Percentiles rank a stretch among this genome's conserved stretches.
These are phyloP conservation scores for Rotaria sp. DNA, from an alignment of 2,888 invertebrate genomes.

Conservation along the genomic window DNA sequence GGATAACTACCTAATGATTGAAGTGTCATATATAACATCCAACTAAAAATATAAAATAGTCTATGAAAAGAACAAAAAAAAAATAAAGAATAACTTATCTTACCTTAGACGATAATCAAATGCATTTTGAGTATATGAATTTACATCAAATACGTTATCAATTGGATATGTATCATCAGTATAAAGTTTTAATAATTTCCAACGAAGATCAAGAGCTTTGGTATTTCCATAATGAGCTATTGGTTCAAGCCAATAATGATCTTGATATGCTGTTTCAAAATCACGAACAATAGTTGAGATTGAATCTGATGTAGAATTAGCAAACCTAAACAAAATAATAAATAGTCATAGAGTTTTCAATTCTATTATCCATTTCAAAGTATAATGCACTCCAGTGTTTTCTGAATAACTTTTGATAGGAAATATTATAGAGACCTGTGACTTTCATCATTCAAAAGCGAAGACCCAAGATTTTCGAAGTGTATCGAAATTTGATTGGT, in stretches of 20 bases:
- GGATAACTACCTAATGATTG: conserved; percentile 7
- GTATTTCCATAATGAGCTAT: neutral
- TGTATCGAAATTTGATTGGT: too few relatives aligned
- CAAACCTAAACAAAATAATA: neutral
- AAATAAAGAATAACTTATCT: neutral
- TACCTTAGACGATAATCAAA: conserved; percentile 22
- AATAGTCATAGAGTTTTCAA: too few relatives aligned
- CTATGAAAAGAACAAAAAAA: neutral
- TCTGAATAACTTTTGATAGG: too few relatives aligned
- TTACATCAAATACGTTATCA: neutral
- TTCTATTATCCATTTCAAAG: too few relatives aligned
- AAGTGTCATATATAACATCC: neutral
- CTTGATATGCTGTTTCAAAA: conserved; percentile 6
- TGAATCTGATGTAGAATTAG: conserved; percentile 16
- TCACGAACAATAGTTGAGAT: conserved; percentile 7
- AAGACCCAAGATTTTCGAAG: too few relatives aligned
- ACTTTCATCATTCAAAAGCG: too few relatives aligned
- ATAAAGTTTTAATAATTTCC: conserved; percentile 23
- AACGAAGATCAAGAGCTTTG: neutral
- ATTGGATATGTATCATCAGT: conserved; percentile 17
- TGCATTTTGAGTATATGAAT: neutral
- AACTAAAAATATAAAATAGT: neutral
- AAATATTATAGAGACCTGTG: too few relatives aligned
- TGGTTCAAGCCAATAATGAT: conserved; percentile 9
- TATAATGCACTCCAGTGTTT: too few relatives aligned